Base-by-base conservation (phyloP, 2,113 vertebrate species). In the Daphoenositta chrysoptera region DNA sequence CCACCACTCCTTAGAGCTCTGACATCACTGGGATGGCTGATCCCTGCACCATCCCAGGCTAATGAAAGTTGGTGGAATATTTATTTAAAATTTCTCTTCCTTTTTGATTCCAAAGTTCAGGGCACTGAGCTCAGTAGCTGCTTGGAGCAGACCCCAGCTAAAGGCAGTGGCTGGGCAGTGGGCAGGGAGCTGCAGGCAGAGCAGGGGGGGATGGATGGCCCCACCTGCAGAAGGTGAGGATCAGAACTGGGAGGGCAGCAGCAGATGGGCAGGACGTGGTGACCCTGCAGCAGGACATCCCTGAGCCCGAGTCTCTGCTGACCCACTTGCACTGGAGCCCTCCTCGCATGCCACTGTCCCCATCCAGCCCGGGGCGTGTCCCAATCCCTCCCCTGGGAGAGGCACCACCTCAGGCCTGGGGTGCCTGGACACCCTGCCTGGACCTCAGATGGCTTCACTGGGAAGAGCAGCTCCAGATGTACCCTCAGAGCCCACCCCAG, bases 31-130 rank as follows among this genome's bases (percentile, higher is more conserved):
- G 45, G 42, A 27, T 42, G 60, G 47, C 78, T 81, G 58, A 50
- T 65, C 35, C 50, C 35, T 9, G 7, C 11, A 0, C 4, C 1
- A 54, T 27, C 48, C 23, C 1, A 0, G 27, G 56, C 64, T 37
- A 87, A 48, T n/a, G 42, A 42, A 42, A 42, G 14, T 53, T 56
- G 18, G 35, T n/a, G 26, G 58, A 77, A 69, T 11, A 16, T 45
- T 61, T 83, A 27, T 87, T 58, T 58, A 28, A 51, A 76, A 61
- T 45, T 70, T 70, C 40, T 48, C 47, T 81, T 92, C 71, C 51
- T 81, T 93, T 70, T 42, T 30, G 54, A 47, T 39, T 66, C 65
- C 28, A 13, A 20, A 53, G 75, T 78, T 75, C 68, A 72, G 71
- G 53, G 53, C 71, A 83, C 37, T 37, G 42, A 48, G 35, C 35